Evolutionary conservation across 2,113 vertebrate genomes (phyloP), one percentile per base, ranked within the genome.

Genomic region (Macrotus californicus): DNA sequence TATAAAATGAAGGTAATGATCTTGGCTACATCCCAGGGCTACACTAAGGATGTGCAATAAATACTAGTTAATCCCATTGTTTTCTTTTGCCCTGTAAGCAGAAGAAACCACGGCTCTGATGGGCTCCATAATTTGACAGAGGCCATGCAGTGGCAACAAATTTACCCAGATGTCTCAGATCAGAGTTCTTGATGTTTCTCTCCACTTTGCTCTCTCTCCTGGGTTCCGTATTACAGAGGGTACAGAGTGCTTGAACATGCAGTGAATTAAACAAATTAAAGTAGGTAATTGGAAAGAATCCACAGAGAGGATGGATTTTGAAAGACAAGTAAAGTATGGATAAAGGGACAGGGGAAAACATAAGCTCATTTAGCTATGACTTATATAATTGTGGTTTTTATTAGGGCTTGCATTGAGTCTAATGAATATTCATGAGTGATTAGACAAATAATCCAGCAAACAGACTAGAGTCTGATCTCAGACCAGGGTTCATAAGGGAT

Each of bases 351-450:
- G 34, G 61, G 7, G 21, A 29, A 89, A 75, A 72, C 43, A 59
- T 54, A 66, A 56, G 66, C 24, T 18, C 19, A 36, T 43, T 59
- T 82, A 46, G 64, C 19, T 91, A 21, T 87, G 61, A 91, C 10
- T 61, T 59, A 43, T 21, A 22, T 75, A 80, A 66, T 56, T 52
- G 46, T n/a, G 0, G 3, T 48, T 91, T 84, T 81, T 76, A 82
- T 91, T 82, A 83, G 34, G 19, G 70, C 14, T 6, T 16, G 5
- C 43, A 64, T 16, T 70, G 43, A 82, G 21, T 70, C 34, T 72
- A n/a, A 64, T 88, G 50, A 87, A 52, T 88, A 79, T 69, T 84
- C 39, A 14, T 54, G 26, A 83, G 8, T 82, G 24, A 91, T 39
- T 64, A 87, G 34, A 77, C 9, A 61, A 83, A 85, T 73, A 79